A percentile compares a stretch with the other conserved stretches of the same genome.
Evolutionary conservation across 2,797 vertebrate genomes (phyloP).

Genomic region (Notolabrus celidotus): DNA sequence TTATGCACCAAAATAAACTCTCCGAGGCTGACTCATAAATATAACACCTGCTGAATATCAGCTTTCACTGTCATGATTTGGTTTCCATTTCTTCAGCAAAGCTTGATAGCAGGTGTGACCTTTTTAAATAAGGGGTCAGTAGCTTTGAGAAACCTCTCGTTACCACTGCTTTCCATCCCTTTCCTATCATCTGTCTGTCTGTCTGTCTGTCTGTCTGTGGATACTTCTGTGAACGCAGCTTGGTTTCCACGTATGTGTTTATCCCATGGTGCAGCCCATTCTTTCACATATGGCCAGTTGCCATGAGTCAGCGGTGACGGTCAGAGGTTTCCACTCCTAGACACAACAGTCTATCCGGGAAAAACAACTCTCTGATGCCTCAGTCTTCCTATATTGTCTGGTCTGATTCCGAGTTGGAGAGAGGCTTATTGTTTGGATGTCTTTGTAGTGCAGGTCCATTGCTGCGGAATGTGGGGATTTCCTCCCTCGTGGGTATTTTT

Average conservation of each 20-base stretch:
- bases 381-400: slow-evolving; percentile 86
- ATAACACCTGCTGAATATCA: slow-evolving; percentile 11
- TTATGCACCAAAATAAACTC: background rate
- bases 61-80: background rate
- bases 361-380: slow-evolving; percentile 82
- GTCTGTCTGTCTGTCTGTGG: background rate
- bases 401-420: slow-evolving; percentile 82
- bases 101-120: slow-evolving; percentile 8
- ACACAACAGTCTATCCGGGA: slow-evolving; percentile 85
- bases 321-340: slow-evolving; percentile 82
- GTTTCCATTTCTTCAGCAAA: slow-evolving; percentile 4
- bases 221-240: slow-evolving; percentile 33
- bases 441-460: slow-evolving; percentile 84
- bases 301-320: slow-evolving; percentile 75
- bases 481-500: slow-evolving; percentile 83
- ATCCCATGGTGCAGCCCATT: slow-evolving; percentile 70
- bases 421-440: slow-evolving; percentile 82
- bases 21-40: slow-evolving; percentile 12
- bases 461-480: slow-evolving; percentile 82
- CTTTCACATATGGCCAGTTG: slow-evolving; percentile 78
- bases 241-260: slow-evolving; percentile 67
- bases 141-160: background rate
- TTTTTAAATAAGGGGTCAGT: background rate
- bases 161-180: background rate
- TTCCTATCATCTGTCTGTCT: slow-evolving; percentile 2